Percentiles rank a stretch among this genome's conserved stretches.
phyloP scores from a whole-genome alignment of 2,113 vertebrate species.

The Phrynosoma platyrhinos region DNA sequence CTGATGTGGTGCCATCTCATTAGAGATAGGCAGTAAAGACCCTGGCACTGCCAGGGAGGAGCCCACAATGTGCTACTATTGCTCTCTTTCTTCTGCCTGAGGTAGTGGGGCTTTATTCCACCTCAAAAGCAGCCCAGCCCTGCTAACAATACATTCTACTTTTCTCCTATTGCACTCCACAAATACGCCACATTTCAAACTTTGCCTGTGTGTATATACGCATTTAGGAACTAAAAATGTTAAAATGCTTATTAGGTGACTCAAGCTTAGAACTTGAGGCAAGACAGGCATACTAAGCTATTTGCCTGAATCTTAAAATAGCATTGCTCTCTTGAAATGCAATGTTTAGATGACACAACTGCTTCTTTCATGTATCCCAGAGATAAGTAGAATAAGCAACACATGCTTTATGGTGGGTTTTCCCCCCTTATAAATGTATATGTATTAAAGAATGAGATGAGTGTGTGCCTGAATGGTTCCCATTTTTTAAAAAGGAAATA shows the following conservation, averaged over 20 bases:
- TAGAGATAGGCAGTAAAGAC: too few species aligned
- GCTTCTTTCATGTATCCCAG: background rate
- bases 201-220: conserved; percentile 8
- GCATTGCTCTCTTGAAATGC: conserved; percentile 7
- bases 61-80: too few species aligned
- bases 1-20: too few species aligned
- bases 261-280: conserved; percentile 31
- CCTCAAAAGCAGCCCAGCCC: too few species aligned
- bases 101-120: too few species aligned
- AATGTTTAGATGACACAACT: background rate
- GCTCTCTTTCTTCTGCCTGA: too few species aligned
- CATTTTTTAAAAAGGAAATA: background rate
- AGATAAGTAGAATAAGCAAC: background rate
- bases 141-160: background rate
- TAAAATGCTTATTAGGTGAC: conserved; percentile 22
- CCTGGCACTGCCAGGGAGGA: too few species aligned
- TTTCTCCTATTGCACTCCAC: conserved; percentile 30
- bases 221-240: conserved; percentile 3
- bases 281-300: background rate
- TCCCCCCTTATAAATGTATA: background rate
- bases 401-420: background rate
- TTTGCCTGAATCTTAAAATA: conserved; percentile 33
- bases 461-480: too few species aligned
- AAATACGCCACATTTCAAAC: conserved; percentile 25
- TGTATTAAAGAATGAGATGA: background rate